Base-by-base conservation (phyloP, 2,797 vertebrate genomes). In the Esox lucius region DNA sequence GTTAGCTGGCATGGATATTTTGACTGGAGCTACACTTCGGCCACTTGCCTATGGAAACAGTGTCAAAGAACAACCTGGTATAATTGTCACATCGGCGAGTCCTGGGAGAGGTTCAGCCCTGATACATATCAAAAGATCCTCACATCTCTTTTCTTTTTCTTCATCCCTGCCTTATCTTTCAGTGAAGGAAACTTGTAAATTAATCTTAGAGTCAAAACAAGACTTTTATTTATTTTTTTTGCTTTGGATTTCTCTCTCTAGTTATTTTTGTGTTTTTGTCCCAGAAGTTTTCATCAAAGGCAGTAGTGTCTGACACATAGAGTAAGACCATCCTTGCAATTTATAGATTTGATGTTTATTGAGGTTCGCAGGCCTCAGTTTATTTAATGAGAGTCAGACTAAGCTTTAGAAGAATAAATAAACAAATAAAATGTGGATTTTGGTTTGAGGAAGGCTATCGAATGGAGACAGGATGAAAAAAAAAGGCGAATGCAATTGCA, bases 11-110 rank as follows among this genome's bases (percentile, higher is more conserved):
- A 94, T 95, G 93, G 96, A 95, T 96, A 95, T 95, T 96, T 95
- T 95, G 95, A 97, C 96, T 96, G 95, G 79, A 93, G 95, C 95
- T 95, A 95, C 91, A 95, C 95, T 95, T 95, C 95, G 95, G 95
- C 95, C 95, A 97, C 95, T 96, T 97, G 96, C 96, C 96, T 97
- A 95, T 96, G 95, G 96, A 96, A 96, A 97, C 95, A 95, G 91
- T 94, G 96, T 96, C 95, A 96, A 96, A 95, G 95, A 92, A 92
- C 96, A 96, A 97, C 96, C 96, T 94, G 96, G 94, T 94, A 94
- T 98, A 98, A 99, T 98, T 98, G 97, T 97, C 96, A 92, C 95
- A 95, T 96, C 94, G 94, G 92, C 95, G 94, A 61, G 95, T 97
- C 96, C 95, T 94, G 94, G 94, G 95, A 96, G 95, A 95, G 91